Evolutionary conservation across 2,797 vertebrate species (phyloP), one percentile per base, ranked within the genome.

Genomic region (Eulemur coronatus): DNA sequence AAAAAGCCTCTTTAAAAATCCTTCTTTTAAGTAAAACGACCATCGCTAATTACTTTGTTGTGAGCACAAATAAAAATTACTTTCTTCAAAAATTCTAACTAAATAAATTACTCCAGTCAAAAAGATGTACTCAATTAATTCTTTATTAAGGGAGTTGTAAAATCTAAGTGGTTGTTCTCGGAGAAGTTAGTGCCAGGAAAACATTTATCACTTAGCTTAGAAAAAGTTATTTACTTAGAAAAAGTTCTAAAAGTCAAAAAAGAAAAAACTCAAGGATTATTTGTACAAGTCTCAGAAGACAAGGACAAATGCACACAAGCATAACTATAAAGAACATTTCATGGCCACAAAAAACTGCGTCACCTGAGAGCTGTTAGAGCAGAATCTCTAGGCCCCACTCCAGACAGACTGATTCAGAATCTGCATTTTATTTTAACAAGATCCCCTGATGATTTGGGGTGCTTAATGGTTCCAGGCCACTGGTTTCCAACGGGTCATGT

Each of bases 51-150:
- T 94, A 96, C 94, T 96, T 96, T 82, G 95, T 96, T 89, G 38
- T 89, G 95, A 94, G 94, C 95, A 97, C 96, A 98, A 96, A 97
- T 97, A 87, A 89, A 84, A 93, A 97, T 93, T 95, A 95, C 80
- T 97, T 97, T 97, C 84, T 97, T 97, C 95, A 96, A 86, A 98
- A 98, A 95, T 70, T 73, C 81, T 93, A 94, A 75, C 67, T 87
- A 84, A 93, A 72, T 96, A 91, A 93, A 96, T 97, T 55, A 79
- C 94, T 75, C 85, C 61, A 80, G 94, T 96, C 81, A 97, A 95
- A 98, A 97, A 79, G 67, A 95, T 57, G 72, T 93, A 90, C 69
- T 94, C 95, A 98, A 98, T 98, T 97, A 97, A 97, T 98, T 97
- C 89, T 96, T 96, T 97, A 98, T 96, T 97, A 97, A 89, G 86